Evolutionary conservation across 2,888 invertebrate genomes (phyloP), one percentile per base, ranked within the genome.

Genomic region (Globia sparganii): DNA sequence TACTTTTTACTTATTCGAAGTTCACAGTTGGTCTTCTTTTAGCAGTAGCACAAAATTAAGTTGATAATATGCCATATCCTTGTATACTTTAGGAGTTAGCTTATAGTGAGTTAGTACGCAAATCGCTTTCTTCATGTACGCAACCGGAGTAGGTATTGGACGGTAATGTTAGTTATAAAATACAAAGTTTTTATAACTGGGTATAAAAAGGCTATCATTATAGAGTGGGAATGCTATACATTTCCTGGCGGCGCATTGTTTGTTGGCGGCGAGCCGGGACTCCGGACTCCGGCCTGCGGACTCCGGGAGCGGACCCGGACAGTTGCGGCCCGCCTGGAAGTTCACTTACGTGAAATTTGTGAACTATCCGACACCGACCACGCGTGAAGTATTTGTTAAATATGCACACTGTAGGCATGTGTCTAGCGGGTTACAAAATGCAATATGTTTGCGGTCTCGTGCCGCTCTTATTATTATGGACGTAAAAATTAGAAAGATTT

Each of bases 321-420:
- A 83, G 82, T 85, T 86, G 90, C 84, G 88, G 86, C 80, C 86
- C 85, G 84, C 85, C 80, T 85, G 89, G 90, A 89, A 92, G 89
- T 91, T 92, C 90, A 91, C 90, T 91, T 89, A 88, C 87, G 87
- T 86, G 86, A 89, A 92, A 92, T 91, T 92, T 91, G 91, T 88
- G 87, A 92, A 93, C 93, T 92, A 92, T 91, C 91, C 88, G 83
- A 84, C 84, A 85, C 89, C 87, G 88, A 88, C 90, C 91, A 89
- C 89, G 89, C 88, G 89, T 90, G 87, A 91, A 91, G 89, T 92
- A 92, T 93, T 91, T 89, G 88, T 89, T 90, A 90, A 90, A 91
- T 91, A 90, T 91, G 90, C 89, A 87, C 91, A 89, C 87, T 87
- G 90, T 90, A 85, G 87, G 85, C 84, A 88, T 89, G 85, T 88